These are phyloP conservation scores for Nipponia nippon DNA, from an alignment of 2,113 vertebrate genomes.

Conservation along the genomic window DNA sequence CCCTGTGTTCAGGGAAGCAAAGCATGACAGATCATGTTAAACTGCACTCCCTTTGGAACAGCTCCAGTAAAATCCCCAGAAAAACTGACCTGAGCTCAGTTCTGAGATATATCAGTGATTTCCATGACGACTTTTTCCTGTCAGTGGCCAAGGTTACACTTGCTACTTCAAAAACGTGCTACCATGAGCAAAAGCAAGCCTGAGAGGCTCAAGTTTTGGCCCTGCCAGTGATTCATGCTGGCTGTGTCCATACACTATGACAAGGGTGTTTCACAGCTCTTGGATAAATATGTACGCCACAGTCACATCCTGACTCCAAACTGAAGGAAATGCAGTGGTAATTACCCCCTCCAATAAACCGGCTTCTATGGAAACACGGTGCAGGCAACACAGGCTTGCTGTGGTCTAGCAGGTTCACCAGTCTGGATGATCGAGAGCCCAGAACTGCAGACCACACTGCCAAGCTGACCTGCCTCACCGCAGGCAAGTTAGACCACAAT, in stretches of 20 bases:
- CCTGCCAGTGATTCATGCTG: not conserved
- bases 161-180: not conserved
- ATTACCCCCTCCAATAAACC: conserved; percentile 13
- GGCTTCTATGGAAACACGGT: not conserved
- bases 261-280: not conserved
- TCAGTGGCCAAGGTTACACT: not conserved
- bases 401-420: not conserved
- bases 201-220: not conserved
- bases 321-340: not conserved
- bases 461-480: not conserved
- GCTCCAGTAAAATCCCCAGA: not conserved
- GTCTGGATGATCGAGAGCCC: not conserved
- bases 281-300: not conserved
- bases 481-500: not conserved
- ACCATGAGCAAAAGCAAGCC: not conserved
- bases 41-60: not conserved
- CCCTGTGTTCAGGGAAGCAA: not conserved
- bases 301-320: conserved; percentile 11
- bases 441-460: not conserved
- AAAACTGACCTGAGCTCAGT: not conserved
- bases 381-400: not conserved
- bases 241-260: not conserved
- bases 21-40: not conserved
- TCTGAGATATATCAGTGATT: not conserved
- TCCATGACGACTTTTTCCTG: not conserved